Base-by-base conservation (phyloP, 2,797 vertebrate genomes). In the Cercopithecus neglectus region DNA sequence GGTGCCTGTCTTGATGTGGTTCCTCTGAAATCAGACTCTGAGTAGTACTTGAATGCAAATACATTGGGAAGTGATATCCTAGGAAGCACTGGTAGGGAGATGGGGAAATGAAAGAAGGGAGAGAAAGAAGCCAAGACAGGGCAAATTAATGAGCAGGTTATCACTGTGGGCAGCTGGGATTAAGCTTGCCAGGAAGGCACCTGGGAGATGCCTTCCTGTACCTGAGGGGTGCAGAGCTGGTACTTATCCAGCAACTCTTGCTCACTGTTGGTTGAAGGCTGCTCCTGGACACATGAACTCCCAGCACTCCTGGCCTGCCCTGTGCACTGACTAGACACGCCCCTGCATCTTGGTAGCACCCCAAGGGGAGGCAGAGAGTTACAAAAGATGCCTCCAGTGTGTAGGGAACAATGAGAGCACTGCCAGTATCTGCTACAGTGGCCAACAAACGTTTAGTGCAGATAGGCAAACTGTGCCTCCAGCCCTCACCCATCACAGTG, bases 151-250 rank as follows among this genome's bases (percentile, higher is more conserved):
- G 64, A 82, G 48, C 24, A 41, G 59, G 76, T 70, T 28, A 80
- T 24, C 0, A 19, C 48, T 30, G 41, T 4, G 9, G 67, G 55
- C 61, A 50, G 26, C 55, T n/a, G 39, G 44, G 36, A 11, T 91
- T 57, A 39, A 19, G 19, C 19, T 33, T 11, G 19, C 67, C 17
- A 17, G 53, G 57, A 10, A 72, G 44, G 39, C 6, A 19, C 72
- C 21, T 11, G 26, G 48, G 61, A 12, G 6, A 8, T 41, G 8
- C 0, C 46, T 14, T 55, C 59, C 5, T 22, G 0, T 2, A 33
- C 61, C 46, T 36, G 41, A 26, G 1, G 30, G 39, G 41, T 7
- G 5, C 7, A 1, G 53, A 89, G 64, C 41, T 90, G 67, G 13
- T 14, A n/a, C 24, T n/a, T 28, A 30, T 0, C 28, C 2, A 8